Evolutionary conservation across 1,140 invertebrate species (phyloP).

Genomic region (Glomeris maerens): DNA sequence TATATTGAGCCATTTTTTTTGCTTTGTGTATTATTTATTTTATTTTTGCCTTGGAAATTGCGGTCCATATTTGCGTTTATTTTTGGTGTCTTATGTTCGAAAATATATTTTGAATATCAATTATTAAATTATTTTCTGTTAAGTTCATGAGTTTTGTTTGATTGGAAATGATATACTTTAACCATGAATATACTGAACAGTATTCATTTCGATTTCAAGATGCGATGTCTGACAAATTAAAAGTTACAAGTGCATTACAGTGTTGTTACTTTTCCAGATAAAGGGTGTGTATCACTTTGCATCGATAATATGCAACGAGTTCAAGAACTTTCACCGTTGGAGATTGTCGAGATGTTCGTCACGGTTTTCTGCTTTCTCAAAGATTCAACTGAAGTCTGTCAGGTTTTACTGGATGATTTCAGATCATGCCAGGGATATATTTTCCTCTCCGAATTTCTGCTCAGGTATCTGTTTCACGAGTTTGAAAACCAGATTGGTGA

Average conservation of each 20-base stretch:
- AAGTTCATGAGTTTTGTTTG: too few species aligned
- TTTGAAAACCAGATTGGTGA: conserved; percentile 2
- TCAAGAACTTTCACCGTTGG: conserved; percentile 79
- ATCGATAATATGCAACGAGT: conserved; percentile 90
- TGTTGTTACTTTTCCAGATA: conserved; percentile 55
- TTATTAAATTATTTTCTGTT: too few species aligned
- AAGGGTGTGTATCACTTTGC: conserved; percentile 85
- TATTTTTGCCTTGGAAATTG: too few species aligned
- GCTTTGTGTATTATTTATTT: too few species aligned
- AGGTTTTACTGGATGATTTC: conserved; percentile 89
- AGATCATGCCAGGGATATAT: conserved; percentile 83
- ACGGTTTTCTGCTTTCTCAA: conserved; percentile 96
- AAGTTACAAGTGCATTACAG: too few species aligned
- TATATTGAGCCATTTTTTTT: too few species aligned
- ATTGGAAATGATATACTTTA: too few species aligned
- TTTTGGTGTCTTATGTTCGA: too few species aligned
- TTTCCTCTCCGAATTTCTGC: conserved; percentile 83
- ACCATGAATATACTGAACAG: background rate
- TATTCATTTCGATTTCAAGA: background rate
- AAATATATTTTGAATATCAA: background rate
- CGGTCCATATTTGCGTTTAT: too few species aligned
- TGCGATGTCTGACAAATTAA: too few species aligned
- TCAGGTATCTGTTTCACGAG: too few species aligned
- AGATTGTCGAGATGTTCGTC: conserved; percentile 96
- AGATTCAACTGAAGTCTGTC: conserved; percentile 93